phyloP scores from a whole-genome alignment of 2,888 invertebrate genomes.

The Amblyteles armatorius region DNA sequence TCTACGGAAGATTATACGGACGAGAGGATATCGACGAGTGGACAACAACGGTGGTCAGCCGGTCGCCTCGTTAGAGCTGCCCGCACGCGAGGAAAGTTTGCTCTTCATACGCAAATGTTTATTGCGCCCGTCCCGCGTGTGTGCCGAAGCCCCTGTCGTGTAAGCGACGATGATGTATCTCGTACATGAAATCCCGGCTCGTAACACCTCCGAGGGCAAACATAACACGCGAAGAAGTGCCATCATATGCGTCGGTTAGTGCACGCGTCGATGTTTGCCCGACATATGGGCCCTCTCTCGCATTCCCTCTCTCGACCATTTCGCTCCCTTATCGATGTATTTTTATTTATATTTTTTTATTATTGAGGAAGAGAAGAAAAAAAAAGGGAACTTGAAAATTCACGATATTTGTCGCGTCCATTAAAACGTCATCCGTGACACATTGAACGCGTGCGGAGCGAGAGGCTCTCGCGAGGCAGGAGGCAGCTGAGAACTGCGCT shows the following conservation, averaged over 20 bases:
- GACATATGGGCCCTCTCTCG: constrained; percentile 62
- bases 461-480: neutral
- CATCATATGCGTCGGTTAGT: constrained; percentile 47
- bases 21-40: constrained; percentile 21
- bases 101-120: constrained; percentile 38
- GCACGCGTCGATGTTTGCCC: constrained; percentile 69
- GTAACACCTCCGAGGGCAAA: constrained; percentile 56
- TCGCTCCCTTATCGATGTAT: constrained; percentile 31
- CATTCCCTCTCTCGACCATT: constrained; percentile 13
- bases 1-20: neutral
- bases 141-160: constrained; percentile 25
- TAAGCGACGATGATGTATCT: neutral
- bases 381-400: constrained; percentile 36
- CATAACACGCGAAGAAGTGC: constrained; percentile 55
- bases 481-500: constrained; percentile 35
- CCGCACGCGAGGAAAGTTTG: constrained; percentile 28
- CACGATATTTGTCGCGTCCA: constrained; percentile 62
- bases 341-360: constrained; percentile 37
- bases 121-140: constrained; percentile 15
- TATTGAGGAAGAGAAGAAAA: constrained; percentile 50
- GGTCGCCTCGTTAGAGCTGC: neutral
- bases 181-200: constrained; percentile 44
- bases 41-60: constrained; percentile 12
- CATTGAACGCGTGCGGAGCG: constrained; percentile 35
- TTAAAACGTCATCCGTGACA: constrained; percentile 63